A percentile compares a stretch with the other conserved stretches of the same genome.
phyloP scores from a whole-genome alignment of 1,140 invertebrate species.

The Episyrphus balteatus region DNA sequence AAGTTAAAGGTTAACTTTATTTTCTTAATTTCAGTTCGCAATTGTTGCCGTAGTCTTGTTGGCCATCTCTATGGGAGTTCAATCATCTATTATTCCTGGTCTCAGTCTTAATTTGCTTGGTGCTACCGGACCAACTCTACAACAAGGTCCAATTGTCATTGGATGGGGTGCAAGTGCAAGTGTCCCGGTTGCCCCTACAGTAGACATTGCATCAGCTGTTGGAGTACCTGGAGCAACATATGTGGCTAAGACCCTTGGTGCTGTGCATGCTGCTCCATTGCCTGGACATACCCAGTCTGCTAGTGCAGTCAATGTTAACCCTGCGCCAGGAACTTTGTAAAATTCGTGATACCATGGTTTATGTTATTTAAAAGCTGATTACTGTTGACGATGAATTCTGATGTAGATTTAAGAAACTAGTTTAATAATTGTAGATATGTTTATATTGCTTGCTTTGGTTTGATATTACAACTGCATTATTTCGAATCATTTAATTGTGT shows the following conservation, averaged over 20 bases:
- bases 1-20: conserved; percentile 1
- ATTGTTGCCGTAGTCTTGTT: conserved; percentile 36
- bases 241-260: conserved; percentile 35
- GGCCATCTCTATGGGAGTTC: conserved; percentile 30
- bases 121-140: conserved; percentile 5
- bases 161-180: not conserved
- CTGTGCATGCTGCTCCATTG: conserved; percentile 34
- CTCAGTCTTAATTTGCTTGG: conserved; percentile 22
- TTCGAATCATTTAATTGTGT: too few species aligned
- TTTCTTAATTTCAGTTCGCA: conserved; percentile 23
- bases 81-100: conserved; percentile 22
- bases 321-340: conserved; percentile 29
- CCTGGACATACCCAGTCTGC: conserved; percentile 17
- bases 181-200: not conserved
- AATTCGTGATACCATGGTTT: too few species aligned
- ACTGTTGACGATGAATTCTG: too few species aligned
- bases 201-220: conserved; percentile 11
- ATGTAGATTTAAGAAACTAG: too few species aligned
- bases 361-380: too few species aligned
- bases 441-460: too few species aligned
- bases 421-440: too few species aligned
- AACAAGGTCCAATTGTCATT: not conserved
- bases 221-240: conserved; percentile 19
- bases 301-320: conserved; percentile 23
- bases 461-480: too few species aligned